A percentile compares a stretch with the other conserved stretches of the same genome.
phyloP scores from a whole-genome alignment of 2,888 invertebrate genomes.

The Aelia acuminata region DNA sequence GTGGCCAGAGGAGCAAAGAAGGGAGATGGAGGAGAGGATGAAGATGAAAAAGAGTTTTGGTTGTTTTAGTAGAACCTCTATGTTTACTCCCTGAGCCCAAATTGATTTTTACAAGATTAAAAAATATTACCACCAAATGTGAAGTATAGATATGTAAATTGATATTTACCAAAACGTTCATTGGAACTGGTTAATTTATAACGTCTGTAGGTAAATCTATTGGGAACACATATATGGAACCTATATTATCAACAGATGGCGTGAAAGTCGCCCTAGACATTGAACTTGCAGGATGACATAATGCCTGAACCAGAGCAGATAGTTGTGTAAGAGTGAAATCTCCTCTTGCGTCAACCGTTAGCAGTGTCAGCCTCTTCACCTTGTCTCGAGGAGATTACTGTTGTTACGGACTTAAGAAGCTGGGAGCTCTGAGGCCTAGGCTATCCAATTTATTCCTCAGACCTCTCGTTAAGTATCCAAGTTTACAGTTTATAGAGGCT shows the following conservation, averaged over 20 bases:
- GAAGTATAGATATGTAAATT: no score
- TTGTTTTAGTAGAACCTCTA: no score
- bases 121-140: no score
- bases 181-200: no score
- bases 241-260: background rate
- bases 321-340: constrained; percentile 38
- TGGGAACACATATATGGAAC: background rate
- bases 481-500: background rate
- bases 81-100: no score
- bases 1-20: no score
- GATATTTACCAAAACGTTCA: no score
- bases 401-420: background rate
- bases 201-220: background rate
- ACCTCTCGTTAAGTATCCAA: background rate
- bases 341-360: constrained; percentile 32
- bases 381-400: background rate
- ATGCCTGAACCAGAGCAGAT: constrained; percentile 13
- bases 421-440: background rate
- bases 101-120: no score
- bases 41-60: no score
- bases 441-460: background rate
- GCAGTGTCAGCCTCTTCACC: constrained; percentile 13
- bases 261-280: constrained; percentile 41
- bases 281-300: constrained; percentile 47
- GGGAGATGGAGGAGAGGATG: no score